Percentiles rank a stretch among this genome's conserved stretches.
Conservation (phyloP, 1,140 invertebrate species). For the Leptinotarsa texana region DNA sequence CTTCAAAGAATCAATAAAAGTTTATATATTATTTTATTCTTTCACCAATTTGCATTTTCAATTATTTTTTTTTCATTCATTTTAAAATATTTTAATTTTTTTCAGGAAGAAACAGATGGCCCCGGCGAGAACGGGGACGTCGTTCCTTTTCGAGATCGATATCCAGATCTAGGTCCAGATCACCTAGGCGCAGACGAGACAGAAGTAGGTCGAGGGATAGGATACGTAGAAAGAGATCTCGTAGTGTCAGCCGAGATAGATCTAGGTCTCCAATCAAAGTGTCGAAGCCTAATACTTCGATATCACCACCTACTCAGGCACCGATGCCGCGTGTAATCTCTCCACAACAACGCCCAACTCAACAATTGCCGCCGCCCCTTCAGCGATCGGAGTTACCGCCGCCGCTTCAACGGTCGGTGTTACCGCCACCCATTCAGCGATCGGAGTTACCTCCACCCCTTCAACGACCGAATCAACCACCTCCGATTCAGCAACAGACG, state of each 20-base stretch:
- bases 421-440: slow-evolving; percentile 16
- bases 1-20: background rate
- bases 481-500: background rate
- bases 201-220: slow-evolving; percentile 41
- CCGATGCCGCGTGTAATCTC: background rate
- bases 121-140: slow-evolving; percentile 39
- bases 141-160: slow-evolving; percentile 42
- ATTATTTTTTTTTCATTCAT: background rate
- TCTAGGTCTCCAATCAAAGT: slow-evolving; percentile 10
- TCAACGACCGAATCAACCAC: background rate
- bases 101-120: slow-evolving; percentile 48
- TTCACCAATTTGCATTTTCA: background rate
- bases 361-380: slow-evolving; percentile 1
- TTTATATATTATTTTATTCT: background rate
- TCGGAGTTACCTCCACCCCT: slow-evolving; percentile 1
- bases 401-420: slow-evolving; percentile 9
- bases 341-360: background rate
- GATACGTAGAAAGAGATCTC: slow-evolving; percentile 30
- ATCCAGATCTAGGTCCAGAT: slow-evolving; percentile 42
- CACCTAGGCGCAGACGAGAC: slow-evolving; percentile 36
- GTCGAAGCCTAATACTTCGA: slow-evolving; percentile 3
- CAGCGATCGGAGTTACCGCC: slow-evolving; percentile 15
- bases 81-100: background rate
- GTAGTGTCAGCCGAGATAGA: slow-evolving; percentile 21
- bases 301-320: slow-evolving; percentile 1